Percentiles rank a stretch among this genome's conserved stretches.
phyloP scores from a whole-genome alignment of 2,888 invertebrate species.

The Machimus atricapillus region DNA sequence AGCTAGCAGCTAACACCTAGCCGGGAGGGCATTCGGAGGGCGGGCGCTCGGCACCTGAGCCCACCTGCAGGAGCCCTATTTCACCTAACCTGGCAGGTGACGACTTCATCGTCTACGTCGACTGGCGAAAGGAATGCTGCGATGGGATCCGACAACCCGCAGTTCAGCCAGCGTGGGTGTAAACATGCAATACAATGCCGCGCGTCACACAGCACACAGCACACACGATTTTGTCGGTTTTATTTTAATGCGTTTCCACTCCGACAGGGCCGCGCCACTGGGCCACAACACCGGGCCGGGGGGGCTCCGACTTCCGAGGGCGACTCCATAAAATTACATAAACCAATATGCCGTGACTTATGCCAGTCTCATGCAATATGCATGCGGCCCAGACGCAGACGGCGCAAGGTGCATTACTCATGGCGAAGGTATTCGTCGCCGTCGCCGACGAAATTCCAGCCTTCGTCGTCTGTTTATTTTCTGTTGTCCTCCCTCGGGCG shows the following conservation, averaged over 20 bases:
- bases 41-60: background rate
- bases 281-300: background rate
- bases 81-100: background rate
- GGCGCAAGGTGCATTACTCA: slow-evolving; percentile 32
- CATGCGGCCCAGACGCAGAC: slow-evolving; percentile 2
- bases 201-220: background rate
- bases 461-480: slow-evolving; percentile 1
- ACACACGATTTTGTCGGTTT: background rate
- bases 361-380: slow-evolving; percentile 15
- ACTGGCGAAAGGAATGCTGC: background rate
- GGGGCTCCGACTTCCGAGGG: background rate
- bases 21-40: background rate
- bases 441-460: background rate
- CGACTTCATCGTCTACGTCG: slow-evolving; percentile 11
- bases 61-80: background rate
- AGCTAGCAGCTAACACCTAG: background rate
- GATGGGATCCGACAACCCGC: slow-evolving; percentile 8
- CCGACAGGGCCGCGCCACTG: background rate
- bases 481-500: background rate
- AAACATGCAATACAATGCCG: slow-evolving; percentile 24
- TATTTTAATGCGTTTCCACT: slow-evolving; percentile 31
- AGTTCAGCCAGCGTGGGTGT: background rate
- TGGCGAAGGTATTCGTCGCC: slow-evolving; percentile 11
- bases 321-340: slow-evolving; percentile 36
- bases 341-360: slow-evolving; percentile 36